Evolutionary conservation across 2,797 vertebrate species (phyloP), one percentile per base, ranked within the genome.

Genomic region (Pipistrellus pygmaeus): DNA sequence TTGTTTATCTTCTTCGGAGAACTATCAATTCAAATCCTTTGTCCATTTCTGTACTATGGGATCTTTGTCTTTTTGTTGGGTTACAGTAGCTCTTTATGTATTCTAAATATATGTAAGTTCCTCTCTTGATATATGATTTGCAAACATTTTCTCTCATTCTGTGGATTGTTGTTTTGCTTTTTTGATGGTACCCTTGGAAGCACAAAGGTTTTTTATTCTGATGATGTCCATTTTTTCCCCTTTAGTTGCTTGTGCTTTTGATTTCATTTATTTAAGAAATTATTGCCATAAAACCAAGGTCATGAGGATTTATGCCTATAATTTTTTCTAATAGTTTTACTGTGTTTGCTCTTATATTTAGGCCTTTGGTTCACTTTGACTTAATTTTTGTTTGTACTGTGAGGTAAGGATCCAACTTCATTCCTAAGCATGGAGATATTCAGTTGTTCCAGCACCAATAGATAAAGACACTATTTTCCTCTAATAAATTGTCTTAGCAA

Each of bases 101-200:
- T 82, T 86, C 46, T 62, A 87, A 51, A 35, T 86, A 69, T 41
- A 35, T 86, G 57, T n/a, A 88, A 72, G 6, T 75, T n/a, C 10
- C 14, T 77, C 17, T 18, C 25, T 72, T 88, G 25, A 87, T 60
- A 81, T 0, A 57, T 30, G 15, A 73, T 64, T 81, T 95, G 30
- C 14, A 81, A 93, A 84, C 84, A 30, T 32, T 32, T 64, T 89
- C 7, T 84, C 41, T 90, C 55, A 23, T 23, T 88, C 41, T 88
- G 9, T 88, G 8, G 6, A n/a, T 66, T 91, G 3, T 96, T 60
- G 51, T 89, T 87, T 84, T 73, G 46, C 46, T 81, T 95, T 91
- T 53, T 76, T 57, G 30, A 55, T 46, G n/a, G 12, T 62, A 32
- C 35, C 11, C 46, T 85, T 82, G 14, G 78, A 88, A 92, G n/a